A percentile compares a stretch with the other conserved stretches of the same genome.
Evolutionary conservation across 2,113 vertebrate species (phyloP).

Genomic region (Casuarius casuarius): DNA sequence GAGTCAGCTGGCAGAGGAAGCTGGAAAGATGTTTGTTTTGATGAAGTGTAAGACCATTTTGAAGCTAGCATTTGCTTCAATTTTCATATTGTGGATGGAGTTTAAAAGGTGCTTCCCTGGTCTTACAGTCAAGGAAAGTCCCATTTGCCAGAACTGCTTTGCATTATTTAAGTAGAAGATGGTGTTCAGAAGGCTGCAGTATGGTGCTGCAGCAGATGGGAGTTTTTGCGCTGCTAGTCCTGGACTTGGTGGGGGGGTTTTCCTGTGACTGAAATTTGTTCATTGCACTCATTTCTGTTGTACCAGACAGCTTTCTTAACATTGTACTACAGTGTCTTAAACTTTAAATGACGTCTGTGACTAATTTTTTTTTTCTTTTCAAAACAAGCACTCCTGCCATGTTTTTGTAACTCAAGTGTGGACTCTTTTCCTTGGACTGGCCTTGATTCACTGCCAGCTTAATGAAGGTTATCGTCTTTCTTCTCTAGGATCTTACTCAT

Average conservation of each 20-base stretch:
- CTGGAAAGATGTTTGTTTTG: conserved; percentile 27
- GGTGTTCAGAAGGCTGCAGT: neutral
- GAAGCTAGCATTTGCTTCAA: neutral
- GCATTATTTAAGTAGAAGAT: neutral
- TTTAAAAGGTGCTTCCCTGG: conserved; percentile 26
- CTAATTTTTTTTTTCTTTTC: neutral
- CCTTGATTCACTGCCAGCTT: neutral
- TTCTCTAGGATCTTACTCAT: neutral
- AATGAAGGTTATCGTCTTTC: neutral
- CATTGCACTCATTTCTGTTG: neutral
- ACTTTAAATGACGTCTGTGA: neutral
- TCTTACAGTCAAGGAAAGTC: neutral
- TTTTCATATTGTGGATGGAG: conserved; percentile 17
- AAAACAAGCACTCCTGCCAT: neutral
- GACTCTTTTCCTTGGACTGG: neutral
- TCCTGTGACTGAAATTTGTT: neutral
- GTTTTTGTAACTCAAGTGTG: neutral
- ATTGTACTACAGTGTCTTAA: neutral
- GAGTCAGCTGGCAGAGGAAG: conserved; percentile 66
- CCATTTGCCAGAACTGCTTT: neutral
- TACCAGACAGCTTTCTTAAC: neutral
- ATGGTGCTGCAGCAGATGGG: neutral
- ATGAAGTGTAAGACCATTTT: conserved; percentile 18
- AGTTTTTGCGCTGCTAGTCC: neutral
- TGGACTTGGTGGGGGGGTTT: neutral